Percentiles rank a stretch among this genome's conserved stretches.
Conservation (phyloP, 2,113 vertebrate genomes). For the Oostethus manadensis region DNA sequence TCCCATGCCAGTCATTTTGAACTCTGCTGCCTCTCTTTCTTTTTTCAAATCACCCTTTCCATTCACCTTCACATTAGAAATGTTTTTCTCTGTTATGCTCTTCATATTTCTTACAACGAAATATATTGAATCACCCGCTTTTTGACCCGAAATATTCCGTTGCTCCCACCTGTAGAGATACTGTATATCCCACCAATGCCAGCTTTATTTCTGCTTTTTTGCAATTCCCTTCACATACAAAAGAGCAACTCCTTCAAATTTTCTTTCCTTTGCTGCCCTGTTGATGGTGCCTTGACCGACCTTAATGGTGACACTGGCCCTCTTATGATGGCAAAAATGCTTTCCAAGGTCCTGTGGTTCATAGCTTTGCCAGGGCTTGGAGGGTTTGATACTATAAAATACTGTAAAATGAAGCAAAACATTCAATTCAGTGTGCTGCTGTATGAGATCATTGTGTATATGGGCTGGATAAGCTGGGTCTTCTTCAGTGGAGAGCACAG, state of each 20-base stretch:
- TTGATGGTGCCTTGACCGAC: slow-evolving; percentile 5
- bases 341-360: slow-evolving; percentile 59
- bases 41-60: slow-evolving; percentile 8
- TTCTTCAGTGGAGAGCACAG: slow-evolving; percentile 46
- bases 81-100: background rate
- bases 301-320: slow-evolving; percentile 38
- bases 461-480: slow-evolving; percentile 43
- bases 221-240: background rate
- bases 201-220: background rate
- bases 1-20: slow-evolving; percentile 69
- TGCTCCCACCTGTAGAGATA: background rate
- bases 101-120: too few species aligned
- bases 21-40: slow-evolving; percentile 48
- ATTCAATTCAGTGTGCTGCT: slow-evolving; percentile 47
- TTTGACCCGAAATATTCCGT: background rate
- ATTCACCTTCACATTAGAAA: background rate
- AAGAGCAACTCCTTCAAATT: slow-evolving; percentile 30
- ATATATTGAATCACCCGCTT: too few species aligned
- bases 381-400: background rate
- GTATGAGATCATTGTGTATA: slow-evolving; percentile 55
- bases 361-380: slow-evolving; percentile 42
- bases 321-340: slow-evolving; percentile 31
- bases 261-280: slow-evolving; percentile 5
- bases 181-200: background rate
- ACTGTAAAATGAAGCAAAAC: slow-evolving; percentile 57